Evolutionary conservation across 2,888 invertebrate species (phyloP).

Genomic region (Zele albiditarsus): DNA sequence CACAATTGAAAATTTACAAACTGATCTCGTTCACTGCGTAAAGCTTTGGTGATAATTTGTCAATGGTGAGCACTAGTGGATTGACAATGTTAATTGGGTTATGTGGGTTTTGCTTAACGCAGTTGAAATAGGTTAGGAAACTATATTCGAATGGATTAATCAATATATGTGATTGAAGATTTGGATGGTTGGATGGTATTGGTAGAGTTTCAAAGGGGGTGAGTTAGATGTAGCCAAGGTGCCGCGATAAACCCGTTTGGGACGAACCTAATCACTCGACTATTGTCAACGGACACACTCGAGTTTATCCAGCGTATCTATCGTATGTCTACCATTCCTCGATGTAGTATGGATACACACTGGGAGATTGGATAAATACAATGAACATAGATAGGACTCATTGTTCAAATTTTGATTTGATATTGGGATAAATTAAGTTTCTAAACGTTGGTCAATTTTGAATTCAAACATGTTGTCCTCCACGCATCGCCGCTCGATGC

Average conservation of each 20-base stretch:
- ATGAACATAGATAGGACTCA: background rate
- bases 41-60: constrained; percentile 1
- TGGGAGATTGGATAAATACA: background rate
- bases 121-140: background rate
- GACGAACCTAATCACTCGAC: constrained; percentile 33
- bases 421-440: background rate
- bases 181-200: background rate
- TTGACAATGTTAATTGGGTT: constrained; percentile 8
- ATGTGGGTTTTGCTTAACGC: background rate
- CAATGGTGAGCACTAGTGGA: constrained; percentile 3
- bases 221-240: constrained; percentile 21
- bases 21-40: background rate
- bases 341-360: background rate
- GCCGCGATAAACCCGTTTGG: constrained; percentile 31
- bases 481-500: no score
- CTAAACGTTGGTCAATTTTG: background rate
- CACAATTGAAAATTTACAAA: constrained; percentile 26
- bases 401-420: background rate
- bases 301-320: constrained; percentile 25
- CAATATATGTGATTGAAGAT: background rate
- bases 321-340: constrained; percentile 6
- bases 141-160: background rate
- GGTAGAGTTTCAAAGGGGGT: constrained; percentile 7
- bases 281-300: constrained; percentile 31
- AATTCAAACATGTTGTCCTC: no score